These are phyloP conservation scores for Halyomorpha halys DNA, from an alignment of 1,140 invertebrate species.

Conservation along the genomic window DNA sequence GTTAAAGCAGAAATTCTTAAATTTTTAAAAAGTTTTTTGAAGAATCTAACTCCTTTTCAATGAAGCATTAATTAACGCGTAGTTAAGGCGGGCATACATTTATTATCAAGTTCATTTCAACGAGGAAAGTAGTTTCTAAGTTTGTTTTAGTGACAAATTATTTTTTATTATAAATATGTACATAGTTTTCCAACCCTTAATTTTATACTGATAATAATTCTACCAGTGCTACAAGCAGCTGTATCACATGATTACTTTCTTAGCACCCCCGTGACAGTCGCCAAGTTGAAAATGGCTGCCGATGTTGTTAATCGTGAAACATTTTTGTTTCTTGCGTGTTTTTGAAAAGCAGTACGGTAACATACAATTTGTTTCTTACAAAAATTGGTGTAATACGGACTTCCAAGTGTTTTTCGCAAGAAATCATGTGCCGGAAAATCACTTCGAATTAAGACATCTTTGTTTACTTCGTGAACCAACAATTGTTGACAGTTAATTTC, in stretches of 20 bases:
- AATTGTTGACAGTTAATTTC: constrained; percentile 14
- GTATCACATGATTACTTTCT: constrained; percentile 12
- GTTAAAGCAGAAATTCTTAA: too few relatives aligned
- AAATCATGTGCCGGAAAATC: constrained; percentile 1
- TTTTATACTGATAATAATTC: background rate
- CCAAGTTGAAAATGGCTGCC: constrained; percentile 22
- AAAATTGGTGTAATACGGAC: background rate
- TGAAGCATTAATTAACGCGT: too few relatives aligned
- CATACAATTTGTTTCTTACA: background rate
- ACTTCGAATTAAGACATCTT: background rate
- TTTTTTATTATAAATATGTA: too few relatives aligned
- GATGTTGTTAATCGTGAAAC: constrained; percentile 12
- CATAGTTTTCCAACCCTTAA: too few relatives aligned
- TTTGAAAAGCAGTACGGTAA: constrained; percentile 1
- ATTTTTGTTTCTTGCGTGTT: background rate
- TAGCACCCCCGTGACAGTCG: constrained; percentile 20
- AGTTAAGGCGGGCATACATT: too few relatives aligned
- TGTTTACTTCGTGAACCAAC: constrained; percentile 9
- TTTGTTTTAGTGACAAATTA: too few relatives aligned
- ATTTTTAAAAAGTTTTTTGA: too few relatives aligned
- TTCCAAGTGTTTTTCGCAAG: background rate
- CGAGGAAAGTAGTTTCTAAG: too few relatives aligned
- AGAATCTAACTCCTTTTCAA: too few relatives aligned
- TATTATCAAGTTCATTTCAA: too few relatives aligned
- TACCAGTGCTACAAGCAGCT: background rate